phyloP scores from a whole-genome alignment of 2,888 invertebrate species.

The Muscina levida region DNA sequence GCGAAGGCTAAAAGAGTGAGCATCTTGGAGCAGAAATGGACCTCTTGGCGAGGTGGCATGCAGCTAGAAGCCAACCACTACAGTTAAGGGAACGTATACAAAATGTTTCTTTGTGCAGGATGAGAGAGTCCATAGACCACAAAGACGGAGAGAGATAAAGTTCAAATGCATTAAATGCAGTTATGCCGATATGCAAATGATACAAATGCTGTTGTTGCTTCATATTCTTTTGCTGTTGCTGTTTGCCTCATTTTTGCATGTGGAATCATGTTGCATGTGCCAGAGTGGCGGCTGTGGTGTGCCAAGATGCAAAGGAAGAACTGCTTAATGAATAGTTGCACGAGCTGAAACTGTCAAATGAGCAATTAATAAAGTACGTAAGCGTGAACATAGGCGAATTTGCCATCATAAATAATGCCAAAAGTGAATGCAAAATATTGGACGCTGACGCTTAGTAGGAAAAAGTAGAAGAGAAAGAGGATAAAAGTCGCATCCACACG shows the following conservation, averaged over 20 bases:
- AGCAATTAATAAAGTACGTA: conserved; percentile 69
- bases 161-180: conserved; percentile 28
- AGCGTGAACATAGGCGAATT: conserved; percentile 67
- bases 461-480: not conserved
- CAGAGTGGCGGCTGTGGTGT: not conserved
- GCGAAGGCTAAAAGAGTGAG: too few species aligned
- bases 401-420: conserved; percentile 53
- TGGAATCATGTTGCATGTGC: conserved; percentile 1
- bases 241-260: too few species aligned
- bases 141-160: conserved; percentile 22
- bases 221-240: too few species aligned
- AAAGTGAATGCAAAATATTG: conserved; percentile 4
- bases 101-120: not conserved
- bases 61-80: not conserved
- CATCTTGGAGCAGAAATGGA: not conserved
- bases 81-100: too few species aligned
- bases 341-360: conserved; percentile 67
- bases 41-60: conserved; percentile 8
- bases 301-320: conserved; percentile 28
- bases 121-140: conserved; percentile 8
- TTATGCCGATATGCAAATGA: not conserved
- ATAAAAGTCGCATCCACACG: too few species aligned
- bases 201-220: not conserved
- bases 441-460: too few species aligned
- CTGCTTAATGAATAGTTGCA: conserved; percentile 55